phyloP scores from a whole-genome alignment of 2,797 vertebrate species.

The Psittacula echo region DNA sequence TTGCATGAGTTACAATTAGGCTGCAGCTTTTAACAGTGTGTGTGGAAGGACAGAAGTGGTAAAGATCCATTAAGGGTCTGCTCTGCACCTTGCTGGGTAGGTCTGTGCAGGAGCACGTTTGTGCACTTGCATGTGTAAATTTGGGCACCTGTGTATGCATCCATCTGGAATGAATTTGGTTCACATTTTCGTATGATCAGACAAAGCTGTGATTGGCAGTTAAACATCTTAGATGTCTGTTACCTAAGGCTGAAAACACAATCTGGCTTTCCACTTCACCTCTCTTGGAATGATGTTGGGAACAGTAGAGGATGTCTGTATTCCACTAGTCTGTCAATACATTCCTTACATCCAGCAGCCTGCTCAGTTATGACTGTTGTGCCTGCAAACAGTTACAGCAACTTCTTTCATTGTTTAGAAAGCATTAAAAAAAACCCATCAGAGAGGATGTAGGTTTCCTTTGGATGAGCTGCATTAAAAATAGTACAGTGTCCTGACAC shows the following conservation, averaged over 20 bases:
- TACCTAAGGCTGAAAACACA: slow-evolving; percentile 8
- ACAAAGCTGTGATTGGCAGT: background rate
- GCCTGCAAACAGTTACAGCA: background rate
- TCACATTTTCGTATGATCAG: background rate
- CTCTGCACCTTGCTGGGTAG: background rate
- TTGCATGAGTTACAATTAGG: background rate
- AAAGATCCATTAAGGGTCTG: background rate
- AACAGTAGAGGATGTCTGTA: background rate
- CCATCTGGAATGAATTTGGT: background rate
- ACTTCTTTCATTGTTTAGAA: background rate
- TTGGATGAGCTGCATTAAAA: slow-evolving; percentile 13
- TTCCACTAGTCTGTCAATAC: accelerated
- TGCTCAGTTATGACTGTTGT: background rate
- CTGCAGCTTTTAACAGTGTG: background rate
- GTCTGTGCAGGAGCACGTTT: background rate
- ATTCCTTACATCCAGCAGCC: background rate
- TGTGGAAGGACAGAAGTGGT: background rate
- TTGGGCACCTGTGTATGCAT: background rate
- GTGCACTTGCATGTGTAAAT: background rate
- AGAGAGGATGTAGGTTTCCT: background rate
- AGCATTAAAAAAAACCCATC: background rate
- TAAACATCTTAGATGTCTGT: background rate
- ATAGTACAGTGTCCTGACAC: background rate
- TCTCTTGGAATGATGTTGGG: background rate
- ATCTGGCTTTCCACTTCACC: background rate